Base-by-base conservation (phyloP, 2,888 invertebrate genomes). In the Caradrina clavipalpis region DNA sequence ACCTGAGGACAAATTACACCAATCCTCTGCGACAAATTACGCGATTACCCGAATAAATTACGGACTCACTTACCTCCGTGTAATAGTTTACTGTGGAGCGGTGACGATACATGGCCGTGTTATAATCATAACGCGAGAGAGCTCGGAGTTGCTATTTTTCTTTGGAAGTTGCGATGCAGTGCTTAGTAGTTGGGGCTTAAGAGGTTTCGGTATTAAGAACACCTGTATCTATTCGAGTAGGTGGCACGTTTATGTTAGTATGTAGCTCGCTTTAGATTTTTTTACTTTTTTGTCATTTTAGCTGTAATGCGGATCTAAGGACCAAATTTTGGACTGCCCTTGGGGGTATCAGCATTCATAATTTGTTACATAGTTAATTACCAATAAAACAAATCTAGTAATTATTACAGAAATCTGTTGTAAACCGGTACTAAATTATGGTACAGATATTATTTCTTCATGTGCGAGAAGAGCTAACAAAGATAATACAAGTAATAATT, bases 11-110 rank as follows among this genome's bases (percentile, higher is more conserved):
- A 90, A 89, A 92, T 92, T 87, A 88, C 86, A 86, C 83, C 91
- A 89, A 92, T 91, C 88, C 89, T 79, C 81, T 73, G 86, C 89
- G 91, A 92, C 92, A 92, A 91, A 92, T 92, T 90, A 90, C 91
- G 69, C 91, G 91, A 92, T 92, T 92, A 92, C 91, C 90, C 87
- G 90, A 91, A 92, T 91, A 92, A 92, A 92, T 92, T 91, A 92
- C 92, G 80, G 88, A 90, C 87, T 89, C 89, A 83, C 87, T 84
- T 85, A 83, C 85, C 77, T 75, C 66, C 69, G 58, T 65, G 76
- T 85, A 85, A 88, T 88, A 88, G 89, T 88, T 88, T 86, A 86
- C 82, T 84, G 74, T 73, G 81, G 64, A 76, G 71, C 65, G 77
- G 74, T 69, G 71, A 79, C 86, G 86, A 83, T 85, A 84, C 88